phyloP scores from a whole-genome alignment of 2,797 vertebrate species.

The Arrhamphus sclerolepis region DNA sequence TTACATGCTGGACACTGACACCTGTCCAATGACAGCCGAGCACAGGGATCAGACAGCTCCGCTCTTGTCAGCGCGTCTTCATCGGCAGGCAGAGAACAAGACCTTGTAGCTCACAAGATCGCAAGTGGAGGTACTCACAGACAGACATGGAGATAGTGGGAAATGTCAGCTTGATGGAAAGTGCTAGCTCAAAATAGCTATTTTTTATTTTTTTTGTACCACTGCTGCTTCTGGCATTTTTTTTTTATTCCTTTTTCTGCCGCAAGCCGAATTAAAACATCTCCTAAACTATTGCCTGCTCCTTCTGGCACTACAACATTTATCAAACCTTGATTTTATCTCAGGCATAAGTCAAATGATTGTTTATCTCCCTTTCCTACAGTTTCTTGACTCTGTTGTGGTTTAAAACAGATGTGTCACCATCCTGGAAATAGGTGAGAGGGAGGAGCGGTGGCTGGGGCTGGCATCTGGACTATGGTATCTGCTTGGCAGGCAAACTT shows the following conservation, averaged over 20 bases:
- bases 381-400: constrained; percentile 19
- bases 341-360: background rate
- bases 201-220: constrained; percentile 41
- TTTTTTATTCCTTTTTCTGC: constrained; percentile 34
- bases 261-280: constrained; percentile 49
- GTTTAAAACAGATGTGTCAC: constrained; percentile 47
- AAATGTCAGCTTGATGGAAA: constrained; percentile 40
- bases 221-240: constrained; percentile 38
- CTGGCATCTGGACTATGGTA: constrained; percentile 39
- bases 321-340: constrained; percentile 37
- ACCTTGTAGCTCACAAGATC: constrained; percentile 29
- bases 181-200: constrained; percentile 26
- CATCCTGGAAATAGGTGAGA: constrained; percentile 25
- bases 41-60: constrained; percentile 32
- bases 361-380: constrained; percentile 26
- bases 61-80: constrained; percentile 45
- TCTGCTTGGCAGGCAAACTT: constrained; percentile 16
- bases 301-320: constrained; percentile 18
- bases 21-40: constrained; percentile 47
- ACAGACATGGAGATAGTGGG: constrained; percentile 24
- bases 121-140: constrained; percentile 32
- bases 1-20: constrained; percentile 51
- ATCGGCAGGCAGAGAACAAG: constrained; percentile 37
- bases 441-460: constrained; percentile 32
- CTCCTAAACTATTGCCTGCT: constrained; percentile 19